Percentiles rank a stretch among this genome's conserved stretches.
Conservation (phyloP, 2,888 invertebrate genomes). For the Pardosa pseudoannulata region DNA sequence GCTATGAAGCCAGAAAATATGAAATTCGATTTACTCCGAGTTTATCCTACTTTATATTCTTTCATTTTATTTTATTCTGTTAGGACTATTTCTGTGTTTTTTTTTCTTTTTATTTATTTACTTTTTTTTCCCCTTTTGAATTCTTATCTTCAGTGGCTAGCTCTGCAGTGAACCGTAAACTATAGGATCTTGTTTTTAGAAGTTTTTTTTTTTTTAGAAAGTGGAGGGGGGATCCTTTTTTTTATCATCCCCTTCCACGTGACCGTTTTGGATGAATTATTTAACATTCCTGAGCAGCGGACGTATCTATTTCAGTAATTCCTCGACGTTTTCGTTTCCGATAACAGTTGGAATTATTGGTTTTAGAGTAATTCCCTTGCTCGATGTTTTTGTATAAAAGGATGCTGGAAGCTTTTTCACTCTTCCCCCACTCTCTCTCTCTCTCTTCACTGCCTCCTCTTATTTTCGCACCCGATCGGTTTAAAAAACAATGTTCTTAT, state of each 20-base stretch:
- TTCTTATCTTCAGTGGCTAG: conserved; percentile 35
- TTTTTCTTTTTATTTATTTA: conserved; percentile 30
- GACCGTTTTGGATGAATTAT: conserved; percentile 57
- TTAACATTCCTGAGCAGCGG: conserved; percentile 23
- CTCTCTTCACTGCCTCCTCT: no score
- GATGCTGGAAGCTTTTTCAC: no score
- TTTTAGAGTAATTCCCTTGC: conserved; percentile 8
- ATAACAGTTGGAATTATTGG: conserved; percentile 19
- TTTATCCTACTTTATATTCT: conserved; percentile 61
- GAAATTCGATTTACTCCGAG: conserved; percentile 63
- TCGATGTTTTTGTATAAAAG: background rate
- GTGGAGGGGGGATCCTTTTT: background rate
- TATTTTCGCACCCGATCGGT: background rate
- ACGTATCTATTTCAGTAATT: conserved; percentile 12
- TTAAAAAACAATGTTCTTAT: background rate
- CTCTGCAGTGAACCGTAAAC: conserved; percentile 59
- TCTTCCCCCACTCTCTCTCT: no score
- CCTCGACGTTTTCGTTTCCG: background rate
- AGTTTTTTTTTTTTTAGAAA: conserved; percentile 31
- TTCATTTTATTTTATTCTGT: conserved; percentile 7
- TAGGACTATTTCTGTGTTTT: conserved; percentile 9
- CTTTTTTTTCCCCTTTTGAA: conserved; percentile 4
- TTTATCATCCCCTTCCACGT: background rate
- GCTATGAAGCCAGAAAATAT: conserved; percentile 58
- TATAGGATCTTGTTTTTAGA: conserved; percentile 61